Base-by-base conservation (phyloP, 2,888 invertebrate genomes). In the Eristalinus sepulchralis region DNA sequence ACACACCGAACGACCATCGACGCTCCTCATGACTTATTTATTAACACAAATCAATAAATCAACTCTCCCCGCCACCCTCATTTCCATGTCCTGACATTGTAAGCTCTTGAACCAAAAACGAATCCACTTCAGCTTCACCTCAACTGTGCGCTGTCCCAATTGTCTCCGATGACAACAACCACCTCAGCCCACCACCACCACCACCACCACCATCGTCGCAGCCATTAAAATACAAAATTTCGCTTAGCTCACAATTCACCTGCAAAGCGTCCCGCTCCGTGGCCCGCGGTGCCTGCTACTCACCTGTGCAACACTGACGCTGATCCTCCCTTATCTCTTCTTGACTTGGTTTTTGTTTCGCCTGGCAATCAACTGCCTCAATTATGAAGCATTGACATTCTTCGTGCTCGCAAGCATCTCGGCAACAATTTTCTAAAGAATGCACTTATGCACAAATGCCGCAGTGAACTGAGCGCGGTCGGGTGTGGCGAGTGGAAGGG, bases 301-400 rank as follows among this genome's bases (percentile, higher is more conserved):
- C 63, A 67, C 63, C 83, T 83, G 57, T 36, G 55, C 47, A 66
- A 63, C n/a, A n/a, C n/a, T n/a, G n/a, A 53, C 33, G 34, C 11
- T 36, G 17, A 60, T 39, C 55, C n/a, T 36, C 27, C 57, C 27
- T 57, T 63, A 34, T 67, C 33, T 59, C 62, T 62, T 62, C 53
- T 77, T 47, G 47, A 17, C 17, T 31, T 53, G 27, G 33, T 62
- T 63, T 34, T 22, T 62, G 24, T 33, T 31, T 34, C 53, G 33
- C 34, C 20, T 47, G 33, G 36, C 63, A 70, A 64, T 79, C 31
- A 55, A 55, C 64, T 57, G 76, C 72, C 77, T 77, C 82, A 85
- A 85, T 85, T 85, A 85, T 77, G 73, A 85, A 85, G 64, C 82
- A 85, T 85, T 81, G 81, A 81, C 81, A 67, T 85, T 72, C 39